Base-by-base conservation (phyloP, 2,797 vertebrate species). In the Manis pentadactyla region DNA sequence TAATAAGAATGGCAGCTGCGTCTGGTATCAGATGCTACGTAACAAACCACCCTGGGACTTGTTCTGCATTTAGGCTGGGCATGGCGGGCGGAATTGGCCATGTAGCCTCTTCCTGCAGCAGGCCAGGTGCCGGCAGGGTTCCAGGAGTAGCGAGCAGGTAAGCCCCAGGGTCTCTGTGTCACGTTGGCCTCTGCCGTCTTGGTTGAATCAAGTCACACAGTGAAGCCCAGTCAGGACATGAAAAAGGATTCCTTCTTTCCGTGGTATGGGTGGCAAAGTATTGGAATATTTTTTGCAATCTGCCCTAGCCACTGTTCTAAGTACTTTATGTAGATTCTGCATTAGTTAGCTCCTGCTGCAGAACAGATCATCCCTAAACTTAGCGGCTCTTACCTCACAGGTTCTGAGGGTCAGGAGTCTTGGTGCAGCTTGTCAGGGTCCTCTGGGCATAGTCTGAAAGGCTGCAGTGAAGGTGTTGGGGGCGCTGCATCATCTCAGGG, bases 331-430 rank as follows among this genome's bases (percentile, higher is more conserved):
- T 75, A 18, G 51, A 37, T 57, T 63, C 27, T 66, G 1, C 55
- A n/a, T 88, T 88, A 31, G 11, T 87, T 96, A 34, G 87, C 55
- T 92, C 23, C 17, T 95, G 49, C 17, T 82, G 8, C 8, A 13
- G n/a, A 63, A 51, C 19, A 66, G 39, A 39, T 23, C 17, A 19
- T 4, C 17, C 12, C 39, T 75, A 37, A 71, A 25, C 10, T 31
- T 59, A 46, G 17, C 9, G 7, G 5, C 51, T 66, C 5, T 7
- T 57, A 59, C 14, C 7, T 63, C 15, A 5, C 55, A 34, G 53
- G 78, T 69, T 82, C 42, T 46, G 4, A 69, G 34, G 51, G 51
- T 61, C 61, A 77, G 49, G 79, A 15, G 6, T 73, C 82, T 73
- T 15, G 61, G 63, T 18, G n/a, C 18, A 42, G 49, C 57, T 78